phyloP scores from a whole-genome alignment of 2,888 invertebrate species.

The Biston betularia region DNA sequence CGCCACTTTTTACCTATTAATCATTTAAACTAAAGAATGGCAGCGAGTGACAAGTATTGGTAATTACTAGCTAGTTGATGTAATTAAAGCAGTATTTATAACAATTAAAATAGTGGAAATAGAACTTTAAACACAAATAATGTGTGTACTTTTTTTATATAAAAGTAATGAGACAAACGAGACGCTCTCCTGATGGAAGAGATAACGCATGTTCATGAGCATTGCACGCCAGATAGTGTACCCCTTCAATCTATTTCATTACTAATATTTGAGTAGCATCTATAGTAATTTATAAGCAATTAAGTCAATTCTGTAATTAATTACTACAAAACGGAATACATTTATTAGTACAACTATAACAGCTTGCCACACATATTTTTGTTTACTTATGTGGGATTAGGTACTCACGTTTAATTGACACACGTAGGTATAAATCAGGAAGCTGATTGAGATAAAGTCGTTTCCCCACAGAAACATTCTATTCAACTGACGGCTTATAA shows the following conservation, averaged over 20 bases:
- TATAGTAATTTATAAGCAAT: conserved; percentile 2
- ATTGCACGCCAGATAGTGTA: not conserved
- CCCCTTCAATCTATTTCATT: too few relatives aligned
- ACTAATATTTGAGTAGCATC: not conserved
- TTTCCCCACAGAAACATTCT: not conserved
- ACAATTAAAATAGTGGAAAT: conserved; percentile 14
- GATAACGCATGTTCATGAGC: too few relatives aligned
- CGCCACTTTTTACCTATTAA: conserved; percentile 31
- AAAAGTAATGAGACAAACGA: too few relatives aligned
- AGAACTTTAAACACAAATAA: not conserved
- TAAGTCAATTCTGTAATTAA: not conserved
- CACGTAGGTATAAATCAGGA: too few relatives aligned
- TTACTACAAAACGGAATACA: conserved; percentile 15
- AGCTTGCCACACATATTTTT: conserved; percentile 6
- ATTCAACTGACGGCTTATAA: too few relatives aligned
- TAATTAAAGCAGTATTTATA: conserved; percentile 18
- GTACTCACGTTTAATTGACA: too few relatives aligned
- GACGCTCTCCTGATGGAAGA: too few relatives aligned
- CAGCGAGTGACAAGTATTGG: conserved; percentile 20
- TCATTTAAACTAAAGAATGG: conserved; percentile 21
- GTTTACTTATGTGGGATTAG: too few relatives aligned
- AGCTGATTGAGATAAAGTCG: conserved; percentile 12
- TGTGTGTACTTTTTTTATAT: too few relatives aligned
- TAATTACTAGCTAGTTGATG: conserved; percentile 16
- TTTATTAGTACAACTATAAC: conserved; percentile 14